phyloP scores from a whole-genome alignment of 64 coral and sea anemone genomes.

The Trachythela sp. region DNA sequence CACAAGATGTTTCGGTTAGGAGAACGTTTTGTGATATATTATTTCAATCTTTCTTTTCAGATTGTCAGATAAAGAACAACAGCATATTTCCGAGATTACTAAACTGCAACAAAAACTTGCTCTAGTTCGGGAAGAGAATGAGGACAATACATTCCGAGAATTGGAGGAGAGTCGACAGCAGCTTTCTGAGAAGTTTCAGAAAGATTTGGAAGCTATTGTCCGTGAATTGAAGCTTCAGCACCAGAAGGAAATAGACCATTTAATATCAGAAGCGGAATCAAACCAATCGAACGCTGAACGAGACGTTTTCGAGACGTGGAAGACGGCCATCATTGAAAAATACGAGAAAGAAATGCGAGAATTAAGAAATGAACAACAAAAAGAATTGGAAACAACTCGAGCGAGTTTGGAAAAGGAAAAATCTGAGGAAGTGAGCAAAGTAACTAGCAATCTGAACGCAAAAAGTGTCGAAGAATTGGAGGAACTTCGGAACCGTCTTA shows the following conservation, averaged over 20 bases:
- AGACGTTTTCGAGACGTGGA: constrained; percentile 46
- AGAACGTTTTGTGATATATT: background rate
- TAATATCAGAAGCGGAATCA: constrained; percentile 52
- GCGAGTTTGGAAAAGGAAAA: constrained; percentile 65
- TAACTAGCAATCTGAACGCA: constrained; percentile 71
- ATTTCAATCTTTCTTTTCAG: constrained; percentile 33
- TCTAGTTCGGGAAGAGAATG: constrained; percentile 53
- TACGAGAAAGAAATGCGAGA: constrained; percentile 54
- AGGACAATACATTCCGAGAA: constrained; percentile 16
- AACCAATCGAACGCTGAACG: constrained; percentile 31
- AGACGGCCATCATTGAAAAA: constrained; percentile 45
- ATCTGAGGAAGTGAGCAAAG: constrained; percentile 59
- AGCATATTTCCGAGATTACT: constrained; percentile 55
- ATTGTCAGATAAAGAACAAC: constrained; percentile 58
- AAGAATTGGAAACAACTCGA: constrained; percentile 61
- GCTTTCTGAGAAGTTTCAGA: constrained; percentile 38
- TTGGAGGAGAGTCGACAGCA: background rate
- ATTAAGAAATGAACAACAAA: constrained; percentile 59
- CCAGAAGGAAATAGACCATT: constrained; percentile 68
- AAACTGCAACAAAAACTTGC: constrained; percentile 73
- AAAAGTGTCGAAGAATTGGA: constrained; percentile 77
- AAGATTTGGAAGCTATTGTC: constrained; percentile 60
- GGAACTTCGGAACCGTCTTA: constrained; percentile 49
- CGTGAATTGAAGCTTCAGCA: constrained; percentile 66
- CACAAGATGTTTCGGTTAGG: background rate